Base-by-base conservation (phyloP, 2,797 vertebrate genomes). In the Calcarius lapponicus region DNA sequence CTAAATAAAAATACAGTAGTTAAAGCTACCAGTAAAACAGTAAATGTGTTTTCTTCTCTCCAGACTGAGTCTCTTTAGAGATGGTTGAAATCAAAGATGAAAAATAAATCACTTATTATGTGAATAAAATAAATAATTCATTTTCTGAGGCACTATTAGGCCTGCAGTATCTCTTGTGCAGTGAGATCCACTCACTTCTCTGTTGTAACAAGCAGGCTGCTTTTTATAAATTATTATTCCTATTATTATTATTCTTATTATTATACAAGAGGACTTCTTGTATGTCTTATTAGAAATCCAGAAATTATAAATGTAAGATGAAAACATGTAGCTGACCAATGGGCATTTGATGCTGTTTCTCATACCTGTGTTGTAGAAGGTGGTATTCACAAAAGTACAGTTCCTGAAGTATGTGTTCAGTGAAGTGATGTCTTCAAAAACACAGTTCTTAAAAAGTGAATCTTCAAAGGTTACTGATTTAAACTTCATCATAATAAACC, bases 391-490 rank as follows among this genome's bases (percentile, higher is more conserved):
- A 6, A 99, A 98, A 21, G 98, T 99, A 78, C 99, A 99, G 96
- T 99, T 99, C 91, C 97, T 98, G 97, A 99, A 99, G 96, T 98
- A 98, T 42, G 99, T 99, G 61, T 99, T 99, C 95, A 99, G 97
- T 6, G 99, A 99, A 40, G 98, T 99, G 79, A 99, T 98, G 45
- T 99, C 98, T 42, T 99, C 98, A 97, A 99, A 99, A 92, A 97
- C 95, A 96, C 99, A 99, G 93, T 98, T 98, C 82, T 98, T 98
- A 97, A 99, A 99, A 43, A 99, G 98, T 0, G 99, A 99, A 97
- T 99, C 98, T 93, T 99, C 98, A 96, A 99, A 99, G 45, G 98
- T 99, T 91, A 99, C 98, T 0, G 99, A 98, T 96, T 98, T 99
- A 94, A 99, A 98, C 97, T 99, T 99, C 98, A 99, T 99, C 79